Evolutionary conservation across 2,888 invertebrate genomes (phyloP).

Genomic region (Cosmopolites sordidus): DNA sequence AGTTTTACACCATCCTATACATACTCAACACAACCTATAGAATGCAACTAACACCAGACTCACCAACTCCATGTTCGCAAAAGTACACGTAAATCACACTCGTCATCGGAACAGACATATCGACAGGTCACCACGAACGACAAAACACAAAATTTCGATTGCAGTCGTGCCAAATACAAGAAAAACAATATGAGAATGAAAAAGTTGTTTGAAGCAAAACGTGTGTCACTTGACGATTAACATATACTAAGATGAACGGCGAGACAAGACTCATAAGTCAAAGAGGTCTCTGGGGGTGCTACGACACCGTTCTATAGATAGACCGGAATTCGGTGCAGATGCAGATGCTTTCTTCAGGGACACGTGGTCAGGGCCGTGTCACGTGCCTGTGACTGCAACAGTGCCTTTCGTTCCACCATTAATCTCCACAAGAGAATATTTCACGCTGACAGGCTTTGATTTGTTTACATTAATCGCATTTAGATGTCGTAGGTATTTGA

Average conservation of each 20-base stretch:
- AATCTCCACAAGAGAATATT: neutral
- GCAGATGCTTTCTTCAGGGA: neutral
- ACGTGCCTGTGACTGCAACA: neutral
- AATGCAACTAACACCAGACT: no score
- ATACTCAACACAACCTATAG: no score
- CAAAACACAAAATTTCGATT: no score
- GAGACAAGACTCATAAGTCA: neutral
- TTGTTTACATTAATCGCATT: no score
- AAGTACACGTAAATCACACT: conserved; percentile 23
- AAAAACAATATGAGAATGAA: no score
- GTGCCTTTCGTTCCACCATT: neutral
- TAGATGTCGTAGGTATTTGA: no score
- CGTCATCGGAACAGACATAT: neutral
- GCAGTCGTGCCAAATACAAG: no score
- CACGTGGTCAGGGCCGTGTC: neutral
- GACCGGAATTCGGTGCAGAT: neutral
- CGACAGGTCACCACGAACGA: no score
- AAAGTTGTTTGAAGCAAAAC: no score
- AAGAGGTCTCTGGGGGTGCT: neutral
- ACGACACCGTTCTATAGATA: neutral
- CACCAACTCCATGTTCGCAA: conserved; percentile 23
- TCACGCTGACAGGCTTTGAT: no score
- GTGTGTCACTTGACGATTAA: conserved; percentile 4
- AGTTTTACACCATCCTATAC: no score
- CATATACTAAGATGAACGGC: conserved; percentile 10